Base-by-base conservation (phyloP, 1,140 invertebrate genomes). In the Agrypnia vestita region DNA sequence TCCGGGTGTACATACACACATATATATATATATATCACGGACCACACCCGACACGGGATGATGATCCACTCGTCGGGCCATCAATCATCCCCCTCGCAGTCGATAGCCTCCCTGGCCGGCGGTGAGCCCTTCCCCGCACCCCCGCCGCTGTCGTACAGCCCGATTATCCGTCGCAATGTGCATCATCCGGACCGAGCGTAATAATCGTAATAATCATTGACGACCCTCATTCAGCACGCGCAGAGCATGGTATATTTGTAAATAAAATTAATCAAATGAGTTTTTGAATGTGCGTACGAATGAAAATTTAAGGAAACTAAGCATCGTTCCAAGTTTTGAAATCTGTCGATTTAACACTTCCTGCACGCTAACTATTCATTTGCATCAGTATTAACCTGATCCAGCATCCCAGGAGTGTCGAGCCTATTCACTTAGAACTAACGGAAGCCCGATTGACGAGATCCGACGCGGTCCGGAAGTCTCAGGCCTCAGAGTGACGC, bases 11-110 rank as follows among this genome's bases (percentile, higher is more conserved):
- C 6, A 35, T 6, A 35, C 25, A 6, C 25, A 35, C 55, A 72
- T 71, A 78, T 73, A 9, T 51, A 6, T 6, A 35, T 71, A 72
- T 71, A 78, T 73, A 9, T 51, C 59, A 69, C 59, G 74, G 49
- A 73, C 69, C 71, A 51, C 44, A 62, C 43, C 69, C 44, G 61
- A 67, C 59, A 74, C n/a, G 71, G 69, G 53, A 74, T 79, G 78
- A 73, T 75, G 78, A 79, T 79, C 78, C 71, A 79, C 56, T 74
- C 61, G 69, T 62, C 78, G 12, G 67, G 11, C n/a, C 78, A 79
- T 79, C 78, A 73, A 79, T 79, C 78, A 79, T 79, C 55, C 77
- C 77, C 75, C 59, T 61, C n/a, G 56, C 61, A 64, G 43, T 19
- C 77, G 44, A 79, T 62, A 79, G 55, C 78, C 61, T 19, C 21